Evolutionary conservation across 2,888 invertebrate species (phyloP).

Genomic region (Aleiodes leptofemur): DNA sequence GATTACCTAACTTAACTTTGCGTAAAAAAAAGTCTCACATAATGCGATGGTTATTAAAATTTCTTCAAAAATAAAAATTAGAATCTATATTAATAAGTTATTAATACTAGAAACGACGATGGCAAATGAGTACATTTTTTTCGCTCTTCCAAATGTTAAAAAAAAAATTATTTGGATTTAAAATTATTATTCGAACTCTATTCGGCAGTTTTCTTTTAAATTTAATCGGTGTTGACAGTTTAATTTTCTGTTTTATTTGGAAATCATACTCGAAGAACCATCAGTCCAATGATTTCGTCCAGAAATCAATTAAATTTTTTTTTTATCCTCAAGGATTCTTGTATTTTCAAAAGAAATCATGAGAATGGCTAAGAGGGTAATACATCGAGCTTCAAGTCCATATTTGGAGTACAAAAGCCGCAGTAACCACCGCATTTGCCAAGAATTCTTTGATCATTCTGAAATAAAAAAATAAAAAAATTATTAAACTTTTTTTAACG

Average conservation of each 20-base stretch:
- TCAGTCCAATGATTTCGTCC: conserved; percentile 34
- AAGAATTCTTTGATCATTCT: conserved; percentile 78
- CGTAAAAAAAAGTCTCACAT: conserved; percentile 16
- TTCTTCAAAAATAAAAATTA: conserved; percentile 34
- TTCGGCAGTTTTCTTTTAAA: background rate
- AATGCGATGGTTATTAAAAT: conserved; percentile 13
- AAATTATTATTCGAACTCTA: background rate
- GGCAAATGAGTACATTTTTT: conserved; percentile 7
- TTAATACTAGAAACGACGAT: conserved; percentile 43
- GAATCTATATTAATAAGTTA: conserved; percentile 46
- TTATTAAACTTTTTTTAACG: conserved; percentile 20
- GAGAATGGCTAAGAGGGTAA: conserved; percentile 61
- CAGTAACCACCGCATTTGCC: conserved; percentile 87
- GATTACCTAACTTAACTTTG: background rate
- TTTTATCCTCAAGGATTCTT: conserved; percentile 17
- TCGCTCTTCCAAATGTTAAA: background rate
- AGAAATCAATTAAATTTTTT: conserved; percentile 12
- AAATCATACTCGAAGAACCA: conserved; percentile 20
- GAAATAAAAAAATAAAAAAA: conserved; percentile 48
- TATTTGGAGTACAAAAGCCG: conserved; percentile 78
- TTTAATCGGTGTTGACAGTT: background rate
- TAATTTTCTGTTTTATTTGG: conserved; percentile 6
- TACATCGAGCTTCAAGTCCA: conserved; percentile 69
- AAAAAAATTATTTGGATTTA: background rate
- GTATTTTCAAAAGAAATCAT: conserved; percentile 31